Evolutionary conservation across 1,140 invertebrate species (phyloP).

Genomic region (Bombyx mandarina): DNA sequence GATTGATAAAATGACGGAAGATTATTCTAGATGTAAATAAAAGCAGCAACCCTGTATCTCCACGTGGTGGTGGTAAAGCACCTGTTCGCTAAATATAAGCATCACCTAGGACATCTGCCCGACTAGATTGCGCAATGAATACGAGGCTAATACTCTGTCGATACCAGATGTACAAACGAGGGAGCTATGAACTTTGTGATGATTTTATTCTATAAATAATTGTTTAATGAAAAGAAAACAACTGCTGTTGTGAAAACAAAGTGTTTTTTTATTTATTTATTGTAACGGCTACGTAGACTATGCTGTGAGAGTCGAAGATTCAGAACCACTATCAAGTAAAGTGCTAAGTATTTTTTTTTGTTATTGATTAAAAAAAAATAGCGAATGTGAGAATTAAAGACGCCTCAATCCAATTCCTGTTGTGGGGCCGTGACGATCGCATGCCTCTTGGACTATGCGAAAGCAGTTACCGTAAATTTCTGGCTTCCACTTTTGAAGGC

Average conservation of each 20-base stretch:
- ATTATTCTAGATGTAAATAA: neutral
- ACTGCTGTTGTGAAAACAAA: neutral
- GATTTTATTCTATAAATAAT: constrained; percentile 32
- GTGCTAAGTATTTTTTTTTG: no score
- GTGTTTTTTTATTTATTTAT: no score
- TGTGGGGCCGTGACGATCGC: no score
- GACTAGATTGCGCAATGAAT: constrained; percentile 60
- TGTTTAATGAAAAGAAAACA: neutral
- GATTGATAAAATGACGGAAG: neutral
- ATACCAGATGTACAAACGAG: constrained; percentile 40
- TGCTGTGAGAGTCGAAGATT: no score
- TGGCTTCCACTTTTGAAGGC: no score
- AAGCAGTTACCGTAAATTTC: no score
- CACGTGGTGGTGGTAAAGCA: constrained; percentile 45
- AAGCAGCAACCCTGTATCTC: constrained; percentile 29
- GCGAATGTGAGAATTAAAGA: no score
- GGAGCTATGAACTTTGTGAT: constrained; percentile 47
- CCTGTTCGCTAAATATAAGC: constrained; percentile 56
- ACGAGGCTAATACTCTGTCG: constrained; percentile 41
- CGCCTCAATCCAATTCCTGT: no score
- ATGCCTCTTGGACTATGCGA: no score
- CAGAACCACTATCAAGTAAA: no score
- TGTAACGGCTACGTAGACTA: no score
- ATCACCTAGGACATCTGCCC: constrained; percentile 49
- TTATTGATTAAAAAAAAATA: no score